These are phyloP conservation scores for Calameuta idolon DNA, from an alignment of 2,888 invertebrate species.

Conservation along the genomic window DNA sequence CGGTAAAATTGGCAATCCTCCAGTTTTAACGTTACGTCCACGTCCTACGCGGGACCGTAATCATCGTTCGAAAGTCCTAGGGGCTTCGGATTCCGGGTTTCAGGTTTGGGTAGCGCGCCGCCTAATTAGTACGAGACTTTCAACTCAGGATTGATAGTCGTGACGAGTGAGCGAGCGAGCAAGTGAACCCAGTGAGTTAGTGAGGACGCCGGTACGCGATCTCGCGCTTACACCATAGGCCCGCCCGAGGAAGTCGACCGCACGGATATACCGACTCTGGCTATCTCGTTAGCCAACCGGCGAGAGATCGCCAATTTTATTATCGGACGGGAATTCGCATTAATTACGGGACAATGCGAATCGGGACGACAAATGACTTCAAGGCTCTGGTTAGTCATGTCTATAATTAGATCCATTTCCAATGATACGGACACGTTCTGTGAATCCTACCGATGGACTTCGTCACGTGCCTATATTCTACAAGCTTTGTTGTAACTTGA, in stretches of 20 bases:
- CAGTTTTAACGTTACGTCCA: constrained; percentile 53
- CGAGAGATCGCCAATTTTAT: constrained; percentile 40
- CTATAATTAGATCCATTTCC: constrained; percentile 31
- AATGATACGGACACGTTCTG: constrained; percentile 25
- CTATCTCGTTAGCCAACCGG: background rate
- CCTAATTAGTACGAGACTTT: background rate
- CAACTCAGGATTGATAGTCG: background rate
- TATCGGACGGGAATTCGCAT: constrained; percentile 44
- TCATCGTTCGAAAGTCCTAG: constrained; percentile 39
- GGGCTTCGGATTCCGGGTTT: constrained; percentile 13
- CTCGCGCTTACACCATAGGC: background rate
- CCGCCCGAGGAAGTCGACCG: background rate
- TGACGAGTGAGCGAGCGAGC: background rate
- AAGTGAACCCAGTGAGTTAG: background rate
- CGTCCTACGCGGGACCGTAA: constrained; percentile 39
- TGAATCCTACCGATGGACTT: constrained; percentile 23
- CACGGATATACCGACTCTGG: background rate
- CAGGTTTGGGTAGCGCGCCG: background rate
- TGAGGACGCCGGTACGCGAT: background rate
- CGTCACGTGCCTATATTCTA: background rate
- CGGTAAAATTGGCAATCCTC: constrained; percentile 65
- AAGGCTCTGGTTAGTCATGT: constrained; percentile 24
- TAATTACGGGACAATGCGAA: constrained; percentile 49
- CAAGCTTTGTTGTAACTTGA: background rate
- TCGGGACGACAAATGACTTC: constrained; percentile 18